These are phyloP conservation scores for Rhagoletis pomonella DNA, from an alignment of 1,140 invertebrate species.

Conservation along the genomic window DNA sequence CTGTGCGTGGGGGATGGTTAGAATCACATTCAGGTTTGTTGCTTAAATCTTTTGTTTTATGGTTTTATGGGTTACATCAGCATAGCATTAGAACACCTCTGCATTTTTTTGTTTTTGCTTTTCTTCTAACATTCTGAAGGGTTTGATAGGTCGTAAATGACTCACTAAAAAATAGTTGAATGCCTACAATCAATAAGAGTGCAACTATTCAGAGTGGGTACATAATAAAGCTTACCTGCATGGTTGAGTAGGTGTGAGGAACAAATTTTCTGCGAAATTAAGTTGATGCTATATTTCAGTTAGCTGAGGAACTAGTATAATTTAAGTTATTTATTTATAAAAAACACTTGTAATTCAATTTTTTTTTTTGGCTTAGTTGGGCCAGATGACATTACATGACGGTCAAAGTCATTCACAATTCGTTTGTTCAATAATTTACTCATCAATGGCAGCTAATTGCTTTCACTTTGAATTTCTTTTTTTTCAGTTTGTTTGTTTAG, in stretches of 20 bases:
- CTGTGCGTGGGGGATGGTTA: not conserved
- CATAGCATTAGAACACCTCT: not conserved
- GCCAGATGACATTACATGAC: not conserved
- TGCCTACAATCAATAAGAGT: not conserved
- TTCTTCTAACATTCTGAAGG: not conserved
- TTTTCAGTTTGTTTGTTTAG: not conserved
- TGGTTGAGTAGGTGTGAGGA: no score
- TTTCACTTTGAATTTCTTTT: not conserved
- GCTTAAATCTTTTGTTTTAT: conserved; percentile 37
- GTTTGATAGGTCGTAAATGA: not conserved
- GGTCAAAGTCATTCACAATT: conserved; percentile 26
- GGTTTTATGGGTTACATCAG: conserved; percentile 16
- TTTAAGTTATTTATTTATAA: no score
- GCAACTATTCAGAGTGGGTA: not conserved
- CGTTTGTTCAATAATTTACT: not conserved
- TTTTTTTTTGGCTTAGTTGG: not conserved
- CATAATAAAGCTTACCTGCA: no score
- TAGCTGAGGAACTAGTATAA: no score
- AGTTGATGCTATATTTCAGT: no score
- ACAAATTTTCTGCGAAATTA: no score
- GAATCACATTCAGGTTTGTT: conserved; percentile 8
- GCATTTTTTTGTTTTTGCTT: not conserved
- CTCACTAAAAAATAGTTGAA: not conserved
- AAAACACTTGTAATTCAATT: no score
- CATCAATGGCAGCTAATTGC: conserved; percentile 30